phyloP scores from a whole-genome alignment of 2,797 vertebrate species.

The Mus caroli region DNA sequence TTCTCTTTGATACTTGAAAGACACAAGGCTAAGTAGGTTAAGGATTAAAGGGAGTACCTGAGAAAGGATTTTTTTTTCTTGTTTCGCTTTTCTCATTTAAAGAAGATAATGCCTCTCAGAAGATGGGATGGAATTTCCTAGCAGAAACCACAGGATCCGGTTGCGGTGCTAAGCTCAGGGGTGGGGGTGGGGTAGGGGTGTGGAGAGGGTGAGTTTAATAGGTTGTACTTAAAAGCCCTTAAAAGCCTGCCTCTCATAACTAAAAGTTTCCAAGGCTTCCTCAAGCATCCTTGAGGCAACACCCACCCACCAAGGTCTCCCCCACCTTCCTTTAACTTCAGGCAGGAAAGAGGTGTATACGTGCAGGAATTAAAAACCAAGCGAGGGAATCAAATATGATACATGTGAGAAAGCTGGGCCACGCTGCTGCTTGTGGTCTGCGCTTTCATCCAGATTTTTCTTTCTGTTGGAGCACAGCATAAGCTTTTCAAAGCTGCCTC shows the following conservation, averaged over 20 bases:
- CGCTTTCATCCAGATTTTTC: slow-evolving; percentile 5
- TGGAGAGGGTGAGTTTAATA: not conserved
- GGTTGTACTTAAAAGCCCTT: not conserved
- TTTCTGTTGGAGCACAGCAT: not conserved
- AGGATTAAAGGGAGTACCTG: slow-evolving; percentile 74
- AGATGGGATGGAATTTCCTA: slow-evolving; percentile 63
- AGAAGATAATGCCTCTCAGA: slow-evolving; percentile 72
- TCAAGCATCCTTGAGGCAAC: not conserved
- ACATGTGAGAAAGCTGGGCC: slow-evolving; percentile 37
- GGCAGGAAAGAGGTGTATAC: not conserved
- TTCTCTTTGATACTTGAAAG: slow-evolving; percentile 72
- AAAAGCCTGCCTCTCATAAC: slow-evolving; percentile 5
- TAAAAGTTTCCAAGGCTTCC: slow-evolving; percentile 43
- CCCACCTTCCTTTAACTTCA: not conserved
- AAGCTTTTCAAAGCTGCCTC: slow-evolving; percentile 52
- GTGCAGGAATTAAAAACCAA: not conserved
- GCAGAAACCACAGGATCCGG: slow-evolving; percentile 61
- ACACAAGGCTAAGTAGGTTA: slow-evolving; percentile 71
- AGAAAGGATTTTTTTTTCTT: slow-evolving; percentile 75
- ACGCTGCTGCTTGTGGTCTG: not conserved
- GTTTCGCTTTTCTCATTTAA: slow-evolving; percentile 72
- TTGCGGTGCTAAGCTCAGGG: no score
- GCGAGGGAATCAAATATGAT: slow-evolving; percentile 54
- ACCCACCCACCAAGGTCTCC: not conserved
- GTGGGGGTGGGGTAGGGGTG: not conserved